phyloP scores from a whole-genome alignment of 1,140 invertebrate genomes.

The Trachymyrmex cornetzi region DNA sequence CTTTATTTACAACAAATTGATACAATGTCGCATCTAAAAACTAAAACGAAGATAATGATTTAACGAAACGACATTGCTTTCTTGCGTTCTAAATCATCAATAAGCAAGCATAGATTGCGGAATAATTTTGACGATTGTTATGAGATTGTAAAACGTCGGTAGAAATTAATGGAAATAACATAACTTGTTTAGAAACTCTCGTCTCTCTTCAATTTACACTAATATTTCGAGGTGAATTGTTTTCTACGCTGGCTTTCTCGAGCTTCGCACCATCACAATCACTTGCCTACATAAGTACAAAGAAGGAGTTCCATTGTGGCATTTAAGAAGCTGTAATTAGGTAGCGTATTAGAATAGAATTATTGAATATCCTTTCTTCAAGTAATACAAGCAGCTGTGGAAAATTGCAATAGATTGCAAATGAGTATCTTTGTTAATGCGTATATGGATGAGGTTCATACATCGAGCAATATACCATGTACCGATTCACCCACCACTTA shows the following conservation, averaged over 20 bases:
- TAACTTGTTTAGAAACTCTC: not conserved
- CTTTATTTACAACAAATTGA: not conserved
- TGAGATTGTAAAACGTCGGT: not conserved
- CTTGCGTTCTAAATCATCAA: not conserved
- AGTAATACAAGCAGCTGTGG: not conserved
- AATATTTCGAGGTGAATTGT: constrained; percentile 1
- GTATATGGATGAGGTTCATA: not conserved
- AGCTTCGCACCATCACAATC: not conserved
- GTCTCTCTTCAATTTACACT: not conserved
- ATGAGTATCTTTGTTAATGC: not conserved
- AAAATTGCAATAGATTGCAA: not conserved
- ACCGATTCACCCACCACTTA: not conserved
- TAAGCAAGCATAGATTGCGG: not conserved
- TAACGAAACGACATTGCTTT: not conserved
- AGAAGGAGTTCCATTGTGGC: not conserved
- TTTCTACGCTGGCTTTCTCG: constrained; percentile 16
- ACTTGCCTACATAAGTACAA: not conserved
- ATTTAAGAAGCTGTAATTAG: constrained; percentile 17
- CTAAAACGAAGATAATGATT: not conserved
- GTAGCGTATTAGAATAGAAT: not conserved
- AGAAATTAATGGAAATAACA: constrained; percentile 15
- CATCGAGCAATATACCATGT: not conserved
- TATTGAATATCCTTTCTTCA: not conserved
- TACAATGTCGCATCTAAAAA: not conserved
- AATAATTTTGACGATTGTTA: not conserved